Percentiles rank a stretch among this genome's conserved stretches.
phyloP scores from a whole-genome alignment of 2,797 vertebrate species.

The Silurus lanzhouensis region DNA sequence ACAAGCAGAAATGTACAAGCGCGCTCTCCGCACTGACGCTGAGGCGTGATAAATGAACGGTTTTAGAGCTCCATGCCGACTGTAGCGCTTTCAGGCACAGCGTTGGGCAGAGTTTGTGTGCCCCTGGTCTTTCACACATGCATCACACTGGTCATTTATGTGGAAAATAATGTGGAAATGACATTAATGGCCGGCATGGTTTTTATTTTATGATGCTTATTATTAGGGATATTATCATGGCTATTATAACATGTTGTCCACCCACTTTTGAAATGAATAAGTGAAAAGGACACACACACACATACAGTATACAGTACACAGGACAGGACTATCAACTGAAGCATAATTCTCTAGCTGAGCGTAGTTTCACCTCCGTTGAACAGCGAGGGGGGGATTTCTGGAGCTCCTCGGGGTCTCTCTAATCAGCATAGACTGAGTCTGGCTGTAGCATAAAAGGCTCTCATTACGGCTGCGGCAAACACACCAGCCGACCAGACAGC shows the following conservation, averaged over 20 bases:
- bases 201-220: conserved; percentile 30
- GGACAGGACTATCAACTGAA: neutral
- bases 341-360: neutral
- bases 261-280: conserved; percentile 11
- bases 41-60: conserved; percentile 30
- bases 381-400: conserved; percentile 20
- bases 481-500: conserved; percentile 44
- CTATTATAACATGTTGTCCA: conserved; percentile 23
- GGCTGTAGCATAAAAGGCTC: conserved; percentile 49
- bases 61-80: conserved; percentile 25
- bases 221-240: conserved; percentile 22
- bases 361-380: neutral
- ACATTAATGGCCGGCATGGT: conserved; percentile 23
- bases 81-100: neutral
- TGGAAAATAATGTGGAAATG: conserved; percentile 26
- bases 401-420: conserved; percentile 37
- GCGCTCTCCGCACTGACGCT: neutral
- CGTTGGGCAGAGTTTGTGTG: conserved; percentile 22
- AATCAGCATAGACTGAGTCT: conserved; percentile 50
- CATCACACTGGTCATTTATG: conserved; percentile 44
- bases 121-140: conserved; percentile 21
- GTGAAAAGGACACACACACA: neutral
- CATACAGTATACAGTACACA: neutral
- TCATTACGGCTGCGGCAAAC: conserved; percentile 45
- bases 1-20: conserved; percentile 22